Evolutionary conservation across 2,113 vertebrate species (phyloP), one percentile per base, ranked within the genome.

Genomic region (Nibea albiflora): DNA sequence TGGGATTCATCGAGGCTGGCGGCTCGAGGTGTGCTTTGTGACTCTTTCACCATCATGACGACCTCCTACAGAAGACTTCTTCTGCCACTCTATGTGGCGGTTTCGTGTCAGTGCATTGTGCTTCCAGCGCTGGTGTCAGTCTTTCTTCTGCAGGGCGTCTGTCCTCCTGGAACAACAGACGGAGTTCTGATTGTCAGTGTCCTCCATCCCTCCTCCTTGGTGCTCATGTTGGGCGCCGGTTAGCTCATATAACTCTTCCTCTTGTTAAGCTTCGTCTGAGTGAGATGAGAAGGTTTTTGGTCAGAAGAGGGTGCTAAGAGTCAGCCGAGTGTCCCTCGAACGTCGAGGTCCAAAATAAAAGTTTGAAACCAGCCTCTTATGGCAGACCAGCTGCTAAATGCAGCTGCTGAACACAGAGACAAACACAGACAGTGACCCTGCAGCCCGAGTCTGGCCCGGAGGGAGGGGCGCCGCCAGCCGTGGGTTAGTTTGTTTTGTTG

Each of bases 1-100:
- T 26, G 2, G 7, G 4, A 9, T 39, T 9, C 35, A 39, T 6
- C 1, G 8, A 24, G 44, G 17, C 57, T 17, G 8, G 31, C n/a
- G 20, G 22, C 47, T 66, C n/a, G n/a, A 39, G 73, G 11, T 65
- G 24, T 17, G 19, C 2, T 19, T 61, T 52, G n/a, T 26, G 28
- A 3, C 57, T 39, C 0, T 0, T 53, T 4, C 8, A 16, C 22
- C 31, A 0, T 20, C 17, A 1, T 35, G 31, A 4, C 12, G 47
- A n/a, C n/a, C n/a, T 4, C 2, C 26, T n/a, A 22, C 9, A 2
- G 11, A 54, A 35, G 84, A 11, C 12, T 20, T 69, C 0, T 73
- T 12, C 72, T 72, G 60, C 91, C 91, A n/a, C 86, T 69, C 91
- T 81, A n/a, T 11, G 82, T 86, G 91, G 86, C 9, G 3, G 16